phyloP scores from a whole-genome alignment of 2,113 vertebrate genomes.

The Electrona antarctica region DNA sequence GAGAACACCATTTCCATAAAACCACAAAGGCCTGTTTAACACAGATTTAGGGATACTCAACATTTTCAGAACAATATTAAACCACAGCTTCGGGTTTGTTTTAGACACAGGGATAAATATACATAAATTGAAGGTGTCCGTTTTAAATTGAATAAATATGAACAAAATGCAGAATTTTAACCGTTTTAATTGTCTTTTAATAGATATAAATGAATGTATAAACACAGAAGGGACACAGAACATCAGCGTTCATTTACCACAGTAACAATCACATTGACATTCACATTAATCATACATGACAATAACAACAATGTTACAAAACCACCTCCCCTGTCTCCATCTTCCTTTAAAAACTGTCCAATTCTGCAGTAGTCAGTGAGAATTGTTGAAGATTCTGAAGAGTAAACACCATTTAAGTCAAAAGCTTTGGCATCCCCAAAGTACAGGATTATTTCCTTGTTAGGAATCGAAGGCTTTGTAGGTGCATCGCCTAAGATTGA shows the following conservation, averaged over 20 bases:
- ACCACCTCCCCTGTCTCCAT: slow-evolving; percentile 32
- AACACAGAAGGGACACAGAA: slow-evolving; percentile 42
- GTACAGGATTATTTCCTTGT: not conserved
- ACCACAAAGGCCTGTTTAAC: not conserved
- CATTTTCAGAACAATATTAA: not conserved
- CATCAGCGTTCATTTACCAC: slow-evolving; percentile 27
- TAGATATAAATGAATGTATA: slow-evolving; percentile 42
- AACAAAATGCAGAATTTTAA: not conserved
- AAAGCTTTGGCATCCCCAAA: not conserved
- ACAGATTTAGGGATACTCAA: not conserved
- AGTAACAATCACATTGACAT: slow-evolving; percentile 41
- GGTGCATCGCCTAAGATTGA: no score
- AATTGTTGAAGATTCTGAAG: not conserved
- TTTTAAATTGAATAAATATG: not conserved
- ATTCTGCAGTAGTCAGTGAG: not conserved
- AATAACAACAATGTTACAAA: slow-evolving; percentile 43
- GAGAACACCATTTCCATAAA: not conserved
- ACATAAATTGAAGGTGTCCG: not conserved
- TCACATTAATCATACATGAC: slow-evolving; percentile 39
- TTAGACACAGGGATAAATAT: not conserved
- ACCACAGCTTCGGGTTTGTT: not conserved
- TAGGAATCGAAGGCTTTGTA: no score
- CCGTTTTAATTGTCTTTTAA: slow-evolving; percentile 21
- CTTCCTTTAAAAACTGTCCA: not conserved
- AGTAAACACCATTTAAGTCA: not conserved